These are phyloP conservation scores for Folsomia manolachei DNA, from an alignment of 2,888 invertebrate genomes.

Conservation along the genomic window DNA sequence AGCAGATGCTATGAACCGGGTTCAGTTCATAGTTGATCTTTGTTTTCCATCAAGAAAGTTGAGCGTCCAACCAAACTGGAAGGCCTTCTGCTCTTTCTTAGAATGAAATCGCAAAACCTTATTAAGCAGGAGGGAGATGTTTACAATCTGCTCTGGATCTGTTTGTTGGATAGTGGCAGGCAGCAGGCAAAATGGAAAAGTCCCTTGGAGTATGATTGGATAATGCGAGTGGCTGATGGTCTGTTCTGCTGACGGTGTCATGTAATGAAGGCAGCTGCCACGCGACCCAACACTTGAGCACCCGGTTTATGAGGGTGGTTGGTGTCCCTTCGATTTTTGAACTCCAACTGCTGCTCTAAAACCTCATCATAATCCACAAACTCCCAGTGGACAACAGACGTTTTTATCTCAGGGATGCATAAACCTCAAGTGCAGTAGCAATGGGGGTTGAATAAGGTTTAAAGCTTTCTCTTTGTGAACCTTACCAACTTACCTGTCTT, in stretches of 20 bases:
- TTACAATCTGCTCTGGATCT: background rate
- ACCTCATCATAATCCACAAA: too few species aligned
- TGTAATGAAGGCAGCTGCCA: conserved; percentile 33
- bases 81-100: background rate
- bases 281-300: conserved; percentile 32
- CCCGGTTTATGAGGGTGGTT: background rate
- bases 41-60: background rate
- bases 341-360: background rate
- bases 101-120: background rate
- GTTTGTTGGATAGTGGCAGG: background rate
- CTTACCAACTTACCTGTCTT: too few species aligned
- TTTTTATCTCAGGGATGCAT: too few species aligned
- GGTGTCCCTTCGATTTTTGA: background rate
- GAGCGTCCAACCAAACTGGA: background rate
- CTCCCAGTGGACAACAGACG: background rate
- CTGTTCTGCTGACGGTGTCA: background rate
- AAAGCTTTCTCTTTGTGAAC: too few species aligned
- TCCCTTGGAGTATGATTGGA: background rate
- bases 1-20: conserved; percentile 3
- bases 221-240: background rate
- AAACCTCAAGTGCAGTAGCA: background rate
- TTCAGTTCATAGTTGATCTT: background rate
- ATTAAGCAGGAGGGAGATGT: background rate
- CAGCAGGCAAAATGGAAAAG: background rate
- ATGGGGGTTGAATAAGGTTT: background rate